These are phyloP conservation scores for Hippocampus guttulatus DNA, from an alignment of 2,113 vertebrate genomes.

Conservation along the genomic window DNA sequence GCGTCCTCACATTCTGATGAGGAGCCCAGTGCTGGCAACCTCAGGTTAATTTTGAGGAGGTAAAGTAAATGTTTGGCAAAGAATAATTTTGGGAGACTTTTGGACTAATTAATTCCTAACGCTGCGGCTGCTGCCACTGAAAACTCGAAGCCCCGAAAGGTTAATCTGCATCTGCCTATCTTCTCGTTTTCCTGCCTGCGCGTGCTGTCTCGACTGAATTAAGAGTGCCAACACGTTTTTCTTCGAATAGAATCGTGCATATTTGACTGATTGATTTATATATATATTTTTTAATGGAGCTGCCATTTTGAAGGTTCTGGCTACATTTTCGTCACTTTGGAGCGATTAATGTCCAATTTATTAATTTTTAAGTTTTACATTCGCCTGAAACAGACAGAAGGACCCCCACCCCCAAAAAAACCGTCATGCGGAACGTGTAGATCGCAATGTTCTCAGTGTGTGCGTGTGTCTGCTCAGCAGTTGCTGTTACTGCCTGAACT, in stretches of 20 bases:
- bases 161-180: slow-evolving; percentile 14
- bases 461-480: slow-evolving; percentile 44
- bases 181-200: slow-evolving; percentile 23
- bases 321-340: background rate
- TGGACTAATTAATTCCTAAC: slow-evolving; percentile 30
- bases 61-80: slow-evolving; percentile 13
- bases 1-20: slow-evolving; percentile 22
- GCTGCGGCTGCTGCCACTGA: slow-evolving; percentile 13
- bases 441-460: background rate
- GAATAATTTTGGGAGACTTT: background rate
- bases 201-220: background rate
- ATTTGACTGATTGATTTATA: background rate
- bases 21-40: slow-evolving; percentile 1
- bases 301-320: background rate
- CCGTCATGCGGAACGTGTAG: background rate
- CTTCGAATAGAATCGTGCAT: background rate
- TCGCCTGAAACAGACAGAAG: background rate
- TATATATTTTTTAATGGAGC: background rate
- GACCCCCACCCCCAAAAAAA: too few relatives aligned
- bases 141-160: slow-evolving; percentile 19
- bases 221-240: background rate
- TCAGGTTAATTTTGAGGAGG: slow-evolving; percentile 11
- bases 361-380: background rate
- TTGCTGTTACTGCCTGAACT: slow-evolving; percentile 58
- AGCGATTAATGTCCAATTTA: background rate